Percentiles rank a stretch among this genome's conserved stretches.
These are phyloP conservation scores for Malurus cyaneus DNA, from an alignment of 2,113 vertebrate species.

Conservation along the genomic window DNA sequence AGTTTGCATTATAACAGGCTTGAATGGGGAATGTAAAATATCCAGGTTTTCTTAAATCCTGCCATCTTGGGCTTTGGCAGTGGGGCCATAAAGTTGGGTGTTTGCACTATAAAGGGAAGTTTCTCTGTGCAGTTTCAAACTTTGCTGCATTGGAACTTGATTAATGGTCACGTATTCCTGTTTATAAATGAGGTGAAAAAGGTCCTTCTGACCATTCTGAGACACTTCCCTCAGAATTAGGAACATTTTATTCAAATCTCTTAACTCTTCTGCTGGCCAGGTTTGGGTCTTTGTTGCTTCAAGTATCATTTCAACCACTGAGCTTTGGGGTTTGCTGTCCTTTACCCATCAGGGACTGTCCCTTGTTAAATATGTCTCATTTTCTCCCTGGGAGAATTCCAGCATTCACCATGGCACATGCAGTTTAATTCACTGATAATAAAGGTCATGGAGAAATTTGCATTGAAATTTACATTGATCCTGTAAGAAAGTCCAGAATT, in stretches of 20 bases:
- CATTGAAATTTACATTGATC: background rate
- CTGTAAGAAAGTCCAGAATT: background rate
- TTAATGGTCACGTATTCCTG: background rate
- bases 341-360: background rate
- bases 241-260: background rate
- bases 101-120: background rate
- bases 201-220: background rate
- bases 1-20: slow-evolving; percentile 1
- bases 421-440: background rate
- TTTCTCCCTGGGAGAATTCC: background rate
- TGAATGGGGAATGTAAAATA: background rate
- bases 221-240: background rate
- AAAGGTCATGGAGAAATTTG: background rate
- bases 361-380: background rate
- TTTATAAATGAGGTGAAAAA: background rate
- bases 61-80: background rate
- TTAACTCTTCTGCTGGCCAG: background rate
- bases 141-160: background rate
- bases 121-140: background rate
- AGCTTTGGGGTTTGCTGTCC: background rate
- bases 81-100: background rate
- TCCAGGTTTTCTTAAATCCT: background rate
- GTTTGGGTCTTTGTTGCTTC: background rate
- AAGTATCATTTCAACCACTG: background rate
- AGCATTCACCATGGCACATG: background rate